phyloP scores from a whole-genome alignment of 2,113 vertebrate species.

The Nerophis ophidion region DNA sequence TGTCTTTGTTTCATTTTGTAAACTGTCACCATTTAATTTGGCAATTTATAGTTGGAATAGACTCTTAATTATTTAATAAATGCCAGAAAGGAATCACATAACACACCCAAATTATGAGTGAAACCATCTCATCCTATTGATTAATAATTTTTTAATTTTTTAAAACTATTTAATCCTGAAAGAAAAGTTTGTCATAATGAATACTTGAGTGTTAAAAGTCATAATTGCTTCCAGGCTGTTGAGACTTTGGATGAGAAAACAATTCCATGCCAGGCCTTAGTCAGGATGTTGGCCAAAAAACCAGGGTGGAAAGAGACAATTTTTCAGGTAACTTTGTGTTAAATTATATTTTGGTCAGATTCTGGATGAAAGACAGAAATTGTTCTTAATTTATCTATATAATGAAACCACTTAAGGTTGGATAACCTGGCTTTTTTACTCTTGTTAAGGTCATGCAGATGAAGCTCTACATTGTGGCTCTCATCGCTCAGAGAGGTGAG shows the following conservation, averaged over 20 bases:
- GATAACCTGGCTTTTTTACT: not conserved
- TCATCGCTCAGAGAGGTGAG: slow-evolving; percentile 86
- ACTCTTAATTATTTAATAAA: no score
- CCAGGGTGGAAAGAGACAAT: slow-evolving; percentile 99
- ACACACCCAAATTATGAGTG: not conserved
- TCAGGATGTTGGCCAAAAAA: slow-evolving; percentile 95
- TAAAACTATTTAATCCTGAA: not conserved
- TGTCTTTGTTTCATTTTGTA: not conserved
- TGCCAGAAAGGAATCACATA: no score
- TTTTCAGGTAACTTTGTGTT: slow-evolving; percentile 82
- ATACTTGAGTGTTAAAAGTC: not conserved
- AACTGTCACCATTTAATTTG: not conserved
- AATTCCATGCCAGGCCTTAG: slow-evolving; percentile 95
- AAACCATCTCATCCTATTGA: no score
- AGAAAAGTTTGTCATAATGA: not conserved
- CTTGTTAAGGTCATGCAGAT: slow-evolving; percentile 91
- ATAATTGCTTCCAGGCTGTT: slow-evolving; percentile 74
- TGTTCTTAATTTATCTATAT: not conserved
- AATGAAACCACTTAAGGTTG: no score
- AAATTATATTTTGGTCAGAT: not conserved
- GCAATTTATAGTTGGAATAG: no score
- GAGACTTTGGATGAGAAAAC: slow-evolving; percentile 85
- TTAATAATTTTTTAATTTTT: not conserved
- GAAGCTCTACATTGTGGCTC: slow-evolving; percentile 89
- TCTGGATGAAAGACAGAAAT: not conserved